Evolutionary conservation across 1,140 invertebrate species (phyloP).

Genomic region (Xylocopa sonorina): DNA sequence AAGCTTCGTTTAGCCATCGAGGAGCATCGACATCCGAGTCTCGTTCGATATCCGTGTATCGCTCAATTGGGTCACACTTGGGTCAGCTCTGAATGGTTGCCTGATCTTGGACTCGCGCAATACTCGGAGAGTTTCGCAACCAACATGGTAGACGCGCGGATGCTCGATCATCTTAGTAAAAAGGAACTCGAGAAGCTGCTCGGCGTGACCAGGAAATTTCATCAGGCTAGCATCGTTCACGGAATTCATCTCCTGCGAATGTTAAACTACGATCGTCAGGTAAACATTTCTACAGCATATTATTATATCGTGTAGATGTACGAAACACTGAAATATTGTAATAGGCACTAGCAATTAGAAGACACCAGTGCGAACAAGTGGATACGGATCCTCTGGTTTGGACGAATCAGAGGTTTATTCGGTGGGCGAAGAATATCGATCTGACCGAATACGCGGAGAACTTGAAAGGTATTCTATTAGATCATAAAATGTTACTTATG

Average conservation of each 20-base stretch:
- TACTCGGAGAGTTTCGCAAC: constrained; percentile 94
- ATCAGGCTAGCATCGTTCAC: constrained; percentile 96
- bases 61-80: constrained; percentile 93
- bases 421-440: constrained; percentile 96
- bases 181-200: constrained; percentile 97
- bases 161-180: constrained; percentile 95
- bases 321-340: constrained; percentile 22
- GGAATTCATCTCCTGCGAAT: constrained; percentile 95
- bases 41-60: constrained; percentile 93
- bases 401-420: constrained; percentile 96
- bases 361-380: constrained; percentile 93
- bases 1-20: constrained; percentile 97
- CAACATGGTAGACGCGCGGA: constrained; percentile 95
- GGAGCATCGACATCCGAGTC: constrained; percentile 92
- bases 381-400: constrained; percentile 96
- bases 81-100: constrained; percentile 95
- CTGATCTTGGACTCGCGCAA: constrained; percentile 93
- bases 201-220: constrained; percentile 94
- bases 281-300: constrained; percentile 74
- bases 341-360: constrained; percentile 92
- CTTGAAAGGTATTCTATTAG: constrained; percentile 90
- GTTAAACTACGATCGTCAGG: constrained; percentile 96
- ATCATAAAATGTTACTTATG: too few species aligned
- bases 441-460: constrained; percentile 96
- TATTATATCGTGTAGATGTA: too few species aligned